Conservation (phyloP, 2,888 invertebrate genomes). For the Aplocera efformata region DNA sequence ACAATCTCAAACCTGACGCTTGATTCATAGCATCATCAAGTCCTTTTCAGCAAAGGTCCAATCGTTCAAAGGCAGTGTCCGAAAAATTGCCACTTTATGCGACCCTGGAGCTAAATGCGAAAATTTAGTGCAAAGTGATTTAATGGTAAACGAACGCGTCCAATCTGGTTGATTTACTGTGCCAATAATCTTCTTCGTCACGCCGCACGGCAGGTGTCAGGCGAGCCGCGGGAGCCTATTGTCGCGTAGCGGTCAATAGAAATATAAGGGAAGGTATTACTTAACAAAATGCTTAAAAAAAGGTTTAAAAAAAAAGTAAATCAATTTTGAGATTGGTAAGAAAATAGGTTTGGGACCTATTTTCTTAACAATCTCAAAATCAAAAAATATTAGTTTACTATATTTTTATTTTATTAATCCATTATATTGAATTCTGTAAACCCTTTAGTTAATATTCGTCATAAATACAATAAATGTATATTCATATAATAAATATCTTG, state of each 20-base stretch:
- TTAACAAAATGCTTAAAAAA: too few relatives aligned
- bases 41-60: conserved; percentile 11
- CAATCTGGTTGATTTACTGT: conserved; percentile 70
- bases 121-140: conserved; percentile 42
- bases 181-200: conserved; percentile 67
- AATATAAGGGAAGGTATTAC: conserved; percentile 29
- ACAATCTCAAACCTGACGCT: conserved; percentile 4
- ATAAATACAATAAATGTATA: too few relatives aligned
- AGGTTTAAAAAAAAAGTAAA: too few relatives aligned
- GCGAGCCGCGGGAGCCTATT: conserved; percentile 41
- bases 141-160: conserved; percentile 59
- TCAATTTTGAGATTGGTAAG: too few relatives aligned
- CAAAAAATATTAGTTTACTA: too few relatives aligned
- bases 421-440: too few relatives aligned
- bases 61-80: conserved; percentile 32
- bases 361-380: too few relatives aligned
- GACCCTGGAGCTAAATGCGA: conserved; percentile 7
- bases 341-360: too few relatives aligned
- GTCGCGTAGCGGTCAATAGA: conserved; percentile 44
- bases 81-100: conserved; percentile 34
- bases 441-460: too few relatives aligned
- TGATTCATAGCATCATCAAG: conserved; percentile 16
- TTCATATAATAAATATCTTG: too few relatives aligned
- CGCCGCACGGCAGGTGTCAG: conserved; percentile 60
- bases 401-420: too few relatives aligned